These are phyloP conservation scores for Leptinotarsa texana DNA, from an alignment of 1,140 invertebrate genomes.

Conservation along the genomic window DNA sequence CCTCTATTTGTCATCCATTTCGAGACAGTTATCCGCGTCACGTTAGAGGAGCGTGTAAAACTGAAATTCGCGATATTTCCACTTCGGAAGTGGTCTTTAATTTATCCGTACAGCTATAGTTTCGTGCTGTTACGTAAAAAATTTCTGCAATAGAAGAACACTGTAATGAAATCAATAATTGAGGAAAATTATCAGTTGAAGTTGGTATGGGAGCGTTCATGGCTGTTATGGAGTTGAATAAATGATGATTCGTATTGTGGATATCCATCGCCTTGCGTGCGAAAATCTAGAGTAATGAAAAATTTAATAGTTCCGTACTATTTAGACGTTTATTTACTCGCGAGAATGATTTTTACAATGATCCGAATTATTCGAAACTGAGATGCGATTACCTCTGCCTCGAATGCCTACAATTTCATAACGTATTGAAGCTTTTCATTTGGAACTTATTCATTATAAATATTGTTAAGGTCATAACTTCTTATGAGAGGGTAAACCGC, in stretches of 20 bases:
- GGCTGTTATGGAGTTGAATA: background rate
- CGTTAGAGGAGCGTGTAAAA: background rate
- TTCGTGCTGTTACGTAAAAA: background rate
- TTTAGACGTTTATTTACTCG: background rate
- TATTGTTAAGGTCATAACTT: too few species aligned
- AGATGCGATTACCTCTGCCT: background rate
- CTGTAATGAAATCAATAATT: background rate
- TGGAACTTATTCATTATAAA: too few species aligned
- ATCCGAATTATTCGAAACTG: background rate
- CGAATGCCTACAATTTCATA: background rate
- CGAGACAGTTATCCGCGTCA: background rate
- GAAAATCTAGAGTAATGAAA: background rate
- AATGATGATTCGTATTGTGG: background rate
- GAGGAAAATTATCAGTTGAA: background rate
- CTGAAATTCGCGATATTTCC: background rate
- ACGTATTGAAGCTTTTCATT: too few species aligned
- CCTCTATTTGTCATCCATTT: background rate
- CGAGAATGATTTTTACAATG: background rate
- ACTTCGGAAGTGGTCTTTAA: background rate
- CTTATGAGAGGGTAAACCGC: too few species aligned
- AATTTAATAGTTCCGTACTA: background rate
- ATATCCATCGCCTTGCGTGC: background rate
- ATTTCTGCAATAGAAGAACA: background rate
- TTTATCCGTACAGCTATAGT: background rate
- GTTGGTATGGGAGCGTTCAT: background rate